Conservation (phyloP, 2,797 vertebrate genomes). For the Xerus rutilus region DNA sequence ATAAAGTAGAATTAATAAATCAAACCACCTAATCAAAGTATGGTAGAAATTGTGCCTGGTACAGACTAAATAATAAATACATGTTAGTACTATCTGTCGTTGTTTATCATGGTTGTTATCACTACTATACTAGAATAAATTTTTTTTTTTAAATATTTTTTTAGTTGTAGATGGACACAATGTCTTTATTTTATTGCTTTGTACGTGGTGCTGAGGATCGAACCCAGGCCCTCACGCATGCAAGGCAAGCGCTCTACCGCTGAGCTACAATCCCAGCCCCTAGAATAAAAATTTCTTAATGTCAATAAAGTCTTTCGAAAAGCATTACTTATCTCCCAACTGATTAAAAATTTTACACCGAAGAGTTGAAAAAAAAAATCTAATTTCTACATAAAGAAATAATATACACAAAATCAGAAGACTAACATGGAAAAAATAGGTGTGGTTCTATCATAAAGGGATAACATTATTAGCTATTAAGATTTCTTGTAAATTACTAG, state of each 20-base stretch:
- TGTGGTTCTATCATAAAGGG: constrained; percentile 17
- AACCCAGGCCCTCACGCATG: no score
- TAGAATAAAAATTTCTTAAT: background rate
- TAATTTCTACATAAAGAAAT: background rate
- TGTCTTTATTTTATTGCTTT: no score
- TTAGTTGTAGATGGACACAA: no score
- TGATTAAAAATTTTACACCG: background rate
- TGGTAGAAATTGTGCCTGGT: background rate
- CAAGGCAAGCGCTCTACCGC: no score
- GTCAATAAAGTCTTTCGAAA: constrained; percentile 8
- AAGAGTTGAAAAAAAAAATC: background rate
- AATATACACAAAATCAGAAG: constrained; percentile 21
- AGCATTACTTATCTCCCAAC: background rate
- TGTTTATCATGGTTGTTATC: background rate
- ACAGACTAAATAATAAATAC: background rate
- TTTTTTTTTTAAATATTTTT: no score
- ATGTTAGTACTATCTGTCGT: background rate
- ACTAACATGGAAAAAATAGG: background rate
- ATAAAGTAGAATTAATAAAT: constrained; percentile 54
- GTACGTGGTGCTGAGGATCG: no score
- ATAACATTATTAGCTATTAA: background rate
- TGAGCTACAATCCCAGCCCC: no score
- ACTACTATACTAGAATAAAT: background rate
- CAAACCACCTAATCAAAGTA: background rate
- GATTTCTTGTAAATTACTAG: constrained; percentile 25